phyloP scores from a whole-genome alignment of 2,113 vertebrate genomes.

The Erythrocebus patas region DNA sequence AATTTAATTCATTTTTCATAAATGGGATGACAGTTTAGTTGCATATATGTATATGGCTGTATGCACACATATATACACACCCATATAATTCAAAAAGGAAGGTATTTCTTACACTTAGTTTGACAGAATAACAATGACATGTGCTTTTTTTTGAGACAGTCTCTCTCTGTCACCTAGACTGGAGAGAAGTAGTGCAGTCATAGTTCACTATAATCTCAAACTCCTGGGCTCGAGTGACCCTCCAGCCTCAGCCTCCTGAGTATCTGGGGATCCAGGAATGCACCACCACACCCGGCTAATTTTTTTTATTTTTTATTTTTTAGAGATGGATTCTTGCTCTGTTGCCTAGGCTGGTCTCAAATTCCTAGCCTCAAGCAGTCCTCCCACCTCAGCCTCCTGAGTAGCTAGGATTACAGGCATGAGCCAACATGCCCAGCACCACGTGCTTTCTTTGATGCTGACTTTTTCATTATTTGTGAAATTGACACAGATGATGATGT shows the following conservation, averaged over 20 bases:
- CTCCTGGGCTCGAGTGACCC: background rate
- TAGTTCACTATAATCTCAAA: background rate
- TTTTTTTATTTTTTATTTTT: background rate
- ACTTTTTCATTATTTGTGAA: background rate
- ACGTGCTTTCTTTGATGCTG: background rate
- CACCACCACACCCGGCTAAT: background rate
- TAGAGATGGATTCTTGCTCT: background rate
- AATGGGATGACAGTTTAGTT: background rate
- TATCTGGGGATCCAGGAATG: background rate
- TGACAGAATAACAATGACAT: background rate
- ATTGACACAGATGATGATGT: background rate
- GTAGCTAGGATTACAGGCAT: background rate
- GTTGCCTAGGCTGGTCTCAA: background rate
- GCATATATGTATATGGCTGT: background rate
- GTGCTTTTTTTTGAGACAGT: background rate
- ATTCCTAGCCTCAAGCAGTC: background rate
- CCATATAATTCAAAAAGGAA: background rate
- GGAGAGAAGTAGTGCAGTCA: background rate
- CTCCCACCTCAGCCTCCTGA: background rate
- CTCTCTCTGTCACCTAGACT: background rate
- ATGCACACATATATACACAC: background rate
- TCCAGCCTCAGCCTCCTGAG: background rate
- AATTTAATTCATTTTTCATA: background rate
- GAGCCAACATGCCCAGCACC: background rate
- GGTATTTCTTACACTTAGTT: background rate